Conservation (phyloP, 2,797 vertebrate species). For the Acomys russatus region DNA sequence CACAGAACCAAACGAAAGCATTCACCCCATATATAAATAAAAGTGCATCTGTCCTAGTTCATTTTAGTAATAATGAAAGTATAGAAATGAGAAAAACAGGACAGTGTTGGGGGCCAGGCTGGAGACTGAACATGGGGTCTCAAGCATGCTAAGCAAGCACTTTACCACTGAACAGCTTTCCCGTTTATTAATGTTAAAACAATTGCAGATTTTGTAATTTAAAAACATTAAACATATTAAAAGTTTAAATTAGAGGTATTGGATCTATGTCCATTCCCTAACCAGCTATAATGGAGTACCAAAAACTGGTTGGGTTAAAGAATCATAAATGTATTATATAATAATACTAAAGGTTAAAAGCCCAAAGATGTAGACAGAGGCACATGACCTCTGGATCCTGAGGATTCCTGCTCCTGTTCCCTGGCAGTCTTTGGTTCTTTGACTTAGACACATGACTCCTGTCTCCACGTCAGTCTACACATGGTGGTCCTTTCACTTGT, state of each 20-base stretch:
- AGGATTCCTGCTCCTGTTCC: neutral
- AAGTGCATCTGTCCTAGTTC: neutral
- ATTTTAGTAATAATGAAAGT: neutral
- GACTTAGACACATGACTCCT: neutral
- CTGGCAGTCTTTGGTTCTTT: neutral
- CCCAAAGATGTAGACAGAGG: neutral
- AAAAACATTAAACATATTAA: neutral
- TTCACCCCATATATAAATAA: neutral
- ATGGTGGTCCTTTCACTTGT: neutral
- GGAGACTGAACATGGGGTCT: neutral
- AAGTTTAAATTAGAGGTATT: neutral
- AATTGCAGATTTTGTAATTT: neutral
- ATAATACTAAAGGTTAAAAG: neutral
- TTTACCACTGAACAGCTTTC: neutral
- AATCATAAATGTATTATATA: neutral
- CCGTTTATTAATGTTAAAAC: neutral
- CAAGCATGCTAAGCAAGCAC: neutral
- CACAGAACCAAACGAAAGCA: neutral
- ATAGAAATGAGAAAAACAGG: neutral
- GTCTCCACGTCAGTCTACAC: neutral
- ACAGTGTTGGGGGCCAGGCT: neutral
- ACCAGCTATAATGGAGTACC: neutral
- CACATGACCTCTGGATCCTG: neutral
- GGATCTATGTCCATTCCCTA: neutral
- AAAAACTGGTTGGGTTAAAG: neutral